These are phyloP conservation scores for Venusia cambrica DNA, from an alignment of 2,888 invertebrate species.

Conservation along the genomic window DNA sequence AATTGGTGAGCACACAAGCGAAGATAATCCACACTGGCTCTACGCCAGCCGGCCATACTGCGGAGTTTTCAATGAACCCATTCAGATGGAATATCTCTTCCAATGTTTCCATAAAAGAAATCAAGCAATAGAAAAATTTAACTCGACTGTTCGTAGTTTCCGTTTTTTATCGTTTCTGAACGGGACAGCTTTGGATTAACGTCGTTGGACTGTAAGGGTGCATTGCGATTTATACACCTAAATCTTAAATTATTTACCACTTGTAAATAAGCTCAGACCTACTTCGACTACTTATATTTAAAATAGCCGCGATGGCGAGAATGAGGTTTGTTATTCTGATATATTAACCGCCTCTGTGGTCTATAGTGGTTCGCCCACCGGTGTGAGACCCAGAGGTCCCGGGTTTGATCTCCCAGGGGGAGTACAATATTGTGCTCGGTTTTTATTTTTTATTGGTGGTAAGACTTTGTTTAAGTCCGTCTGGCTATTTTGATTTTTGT, in stretches of 20 bases:
- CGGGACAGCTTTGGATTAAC: slow-evolving; percentile 21
- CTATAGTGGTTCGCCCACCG: too few species aligned
- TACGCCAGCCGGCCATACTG: slow-evolving; percentile 72
- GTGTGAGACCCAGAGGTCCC: too few species aligned
- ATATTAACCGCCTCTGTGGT: too few species aligned
- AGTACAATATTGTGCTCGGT: too few species aligned
- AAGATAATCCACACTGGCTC: slow-evolving; percentile 74
- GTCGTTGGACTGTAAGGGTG: slow-evolving; percentile 13
- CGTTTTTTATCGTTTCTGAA: slow-evolving; percentile 29
- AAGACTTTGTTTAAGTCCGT: too few species aligned
- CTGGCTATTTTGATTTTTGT: too few species aligned
- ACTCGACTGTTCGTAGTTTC: slow-evolving; percentile 42
- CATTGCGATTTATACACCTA: slow-evolving; percentile 10
- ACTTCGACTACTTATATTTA: too few species aligned
- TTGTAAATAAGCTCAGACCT: too few species aligned
- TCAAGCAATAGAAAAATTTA: slow-evolving; percentile 65
- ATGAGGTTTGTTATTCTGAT: too few species aligned
- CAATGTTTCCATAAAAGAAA: slow-evolving; percentile 76
- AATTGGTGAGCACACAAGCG: slow-evolving; percentile 64
- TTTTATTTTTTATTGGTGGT: too few species aligned
- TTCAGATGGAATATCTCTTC: slow-evolving; percentile 75
- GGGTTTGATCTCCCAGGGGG: too few species aligned
- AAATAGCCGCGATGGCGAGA: too few species aligned
- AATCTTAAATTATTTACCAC: not conserved
- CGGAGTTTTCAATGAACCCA: slow-evolving; percentile 78